A percentile compares a stretch with the other conserved stretches of the same genome.
phyloP scores from a whole-genome alignment of 1,140 invertebrate species.

The Frieseomelitta varia region DNA sequence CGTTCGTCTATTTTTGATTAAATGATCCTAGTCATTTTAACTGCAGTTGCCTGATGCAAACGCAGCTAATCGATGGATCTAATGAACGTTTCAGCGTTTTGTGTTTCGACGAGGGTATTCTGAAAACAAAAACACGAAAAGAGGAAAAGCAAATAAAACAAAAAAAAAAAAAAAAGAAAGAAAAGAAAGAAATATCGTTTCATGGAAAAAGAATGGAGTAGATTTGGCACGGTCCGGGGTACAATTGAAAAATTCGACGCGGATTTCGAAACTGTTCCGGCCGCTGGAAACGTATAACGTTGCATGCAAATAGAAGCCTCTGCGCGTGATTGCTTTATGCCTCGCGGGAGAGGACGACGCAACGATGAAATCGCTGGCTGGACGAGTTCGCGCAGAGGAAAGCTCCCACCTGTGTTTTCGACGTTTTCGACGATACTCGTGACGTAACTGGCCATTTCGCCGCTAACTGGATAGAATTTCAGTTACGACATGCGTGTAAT shows the following conservation, averaged over 20 bases:
- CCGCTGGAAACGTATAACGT: neutral
- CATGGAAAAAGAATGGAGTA: too few species aligned
- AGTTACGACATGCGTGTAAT: neutral
- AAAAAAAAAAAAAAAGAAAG: neutral
- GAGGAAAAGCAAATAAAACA: too few species aligned
- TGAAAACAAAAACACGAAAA: neutral
- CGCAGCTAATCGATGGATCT: neutral
- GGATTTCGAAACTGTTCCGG: neutral
- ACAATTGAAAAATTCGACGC: constrained; percentile 8
- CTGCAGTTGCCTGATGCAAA: too few species aligned
- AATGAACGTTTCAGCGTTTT: constrained; percentile 3
- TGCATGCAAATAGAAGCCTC: constrained; percentile 20
- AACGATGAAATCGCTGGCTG: constrained; percentile 1
- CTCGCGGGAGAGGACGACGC: neutral
- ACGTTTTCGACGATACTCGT: neutral
- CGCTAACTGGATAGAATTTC: neutral
- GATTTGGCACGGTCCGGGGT: too few species aligned
- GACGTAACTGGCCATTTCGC: neutral
- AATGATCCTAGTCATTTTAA: too few species aligned
- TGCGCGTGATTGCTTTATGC: constrained; percentile 19
- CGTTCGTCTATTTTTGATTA: too few species aligned
- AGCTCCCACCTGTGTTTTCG: neutral
- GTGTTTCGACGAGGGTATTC: too few species aligned
- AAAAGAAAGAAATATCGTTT: neutral
- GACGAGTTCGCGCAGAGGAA: neutral